Evolutionary conservation across 1,140 invertebrate species (phyloP), one percentile per base, ranked within the genome.

Genomic region (Camponotus floridanus): DNA sequence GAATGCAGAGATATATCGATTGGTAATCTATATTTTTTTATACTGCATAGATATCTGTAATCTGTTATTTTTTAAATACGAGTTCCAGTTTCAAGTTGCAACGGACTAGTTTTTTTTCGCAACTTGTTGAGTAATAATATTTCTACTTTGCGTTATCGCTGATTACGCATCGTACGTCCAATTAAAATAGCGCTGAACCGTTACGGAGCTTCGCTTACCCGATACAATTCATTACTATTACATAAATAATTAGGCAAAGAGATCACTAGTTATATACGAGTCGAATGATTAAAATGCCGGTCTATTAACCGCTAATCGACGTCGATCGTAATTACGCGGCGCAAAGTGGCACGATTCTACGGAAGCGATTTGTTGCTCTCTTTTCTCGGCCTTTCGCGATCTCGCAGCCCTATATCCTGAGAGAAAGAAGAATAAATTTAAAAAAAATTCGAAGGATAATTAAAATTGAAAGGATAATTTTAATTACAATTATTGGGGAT

Each of bases 321-420:
- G 45, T 65, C 45, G 45, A 51, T 55, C 42, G 73, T 65, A 65
- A 85, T 85, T 85, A 78, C 61, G 51, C 59, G 48, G 26, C 68
- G 68, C 67, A 18, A 68, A 31, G 57, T 48, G 67, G 68, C 79
- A 81, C 71, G 26, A 70, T 76, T 81, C 57, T 65, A 21, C 68
- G 71, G 36, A 83, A 67, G 59, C 61, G n/a, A 31, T 26, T 61
- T 87, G 71, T 88, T 81, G 76, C 62, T 87, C 87, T 81, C 88
- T 73, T 88, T 89, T 76, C 8, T n/a, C 15, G 36, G 36, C 8
- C 33, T 57, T 31, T 80, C 48, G 76, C 64, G 36, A 80, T 5
- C 64, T 57, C 64, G 39, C 74, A 5, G 15, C 11, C 4, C 4
- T 51, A 26, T 13, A 45, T 64, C 59, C 11, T 9, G 7, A 13